Evolutionary conservation across 2,113 vertebrate species (phyloP), one percentile per base, ranked within the genome.

Genomic region (Paralichthys olivaceus): DNA sequence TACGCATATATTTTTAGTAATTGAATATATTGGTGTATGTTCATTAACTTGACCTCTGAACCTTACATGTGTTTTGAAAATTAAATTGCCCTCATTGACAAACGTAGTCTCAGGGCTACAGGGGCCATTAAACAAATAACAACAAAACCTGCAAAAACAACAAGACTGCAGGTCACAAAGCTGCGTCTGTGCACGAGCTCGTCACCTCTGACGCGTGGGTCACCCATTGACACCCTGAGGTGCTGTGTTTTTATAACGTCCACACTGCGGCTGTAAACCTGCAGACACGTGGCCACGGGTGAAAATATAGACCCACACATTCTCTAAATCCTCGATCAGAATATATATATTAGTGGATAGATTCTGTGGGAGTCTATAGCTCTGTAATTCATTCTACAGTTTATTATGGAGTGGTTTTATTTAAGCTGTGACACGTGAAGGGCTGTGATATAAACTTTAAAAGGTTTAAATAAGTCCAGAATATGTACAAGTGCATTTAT

Each of bases 161-260:
- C 37, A 3, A 40, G 37, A 40, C 3, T 2, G 5, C 20, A 15
- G 7, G 20, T n/a, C 49, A 53, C 56, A 28, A 19, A 26, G 17
- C 29, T 23, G 55, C 68, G 29, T 20, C 19, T 4, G 59, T 65
- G 69, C 84, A 72, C 73, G 80, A 80, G 84, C 68, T 63, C 4
- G 56, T 19, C 51, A 25, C 67, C 47, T 63, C 8, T 61, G 76
- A 29, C 87, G 57, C 85, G 74, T 84, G 88, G 66, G 77, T 15
- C 40, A 49, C 19, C 69, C 58, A 77, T 81, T 81, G 64, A 67
- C 85, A 83, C 85, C 70, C 28, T 1, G 4, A 81, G 73, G 87
- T 84, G 80, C 62, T 4, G 15, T 5, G 71, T 47, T 72, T 51
- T 68, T 26, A 22, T 6, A 14, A 26, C 0, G 4, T 5, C 49